Percentiles rank a stretch among this genome's conserved stretches.
Conservation (phyloP, 2,797 vertebrate species). For the Sylvilagus floridanus region DNA sequence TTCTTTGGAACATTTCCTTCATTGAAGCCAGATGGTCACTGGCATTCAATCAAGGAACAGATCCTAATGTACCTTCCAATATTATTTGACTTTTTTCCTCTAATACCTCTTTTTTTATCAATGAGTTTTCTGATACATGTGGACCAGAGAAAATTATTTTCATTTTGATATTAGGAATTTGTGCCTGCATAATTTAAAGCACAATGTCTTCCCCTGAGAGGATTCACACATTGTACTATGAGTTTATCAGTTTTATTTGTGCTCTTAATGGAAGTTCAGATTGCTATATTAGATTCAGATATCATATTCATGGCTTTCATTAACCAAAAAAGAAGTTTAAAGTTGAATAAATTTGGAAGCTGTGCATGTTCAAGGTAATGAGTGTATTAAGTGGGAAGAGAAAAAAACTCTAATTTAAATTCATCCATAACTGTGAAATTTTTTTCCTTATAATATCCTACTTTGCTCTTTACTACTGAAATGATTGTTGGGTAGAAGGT, state of each 20-base stretch:
- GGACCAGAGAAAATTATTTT: not conserved
- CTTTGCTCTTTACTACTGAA: not conserved
- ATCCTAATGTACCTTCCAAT: conserved; percentile 1
- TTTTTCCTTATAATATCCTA: not conserved
- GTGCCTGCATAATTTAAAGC: conserved; percentile 43
- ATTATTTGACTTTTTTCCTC: conserved; percentile 35
- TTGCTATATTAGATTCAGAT: conserved; percentile 58
- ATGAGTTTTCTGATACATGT: not conserved
- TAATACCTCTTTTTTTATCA: not conserved
- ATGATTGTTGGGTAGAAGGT: not conserved
- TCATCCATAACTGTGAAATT: not conserved
- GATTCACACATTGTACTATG: conserved; percentile 38
- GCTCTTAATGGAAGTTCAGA: conserved; percentile 44
- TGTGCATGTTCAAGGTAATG: not conserved
- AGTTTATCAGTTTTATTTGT: conserved; percentile 49
- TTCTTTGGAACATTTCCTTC: not conserved
- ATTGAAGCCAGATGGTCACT: not conserved
- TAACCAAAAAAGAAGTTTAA: conserved; percentile 29
- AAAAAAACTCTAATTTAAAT: conserved; percentile 41
- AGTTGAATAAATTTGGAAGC: conserved; percentile 40
- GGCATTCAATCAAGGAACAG: not conserved
- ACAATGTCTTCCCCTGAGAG: conserved; percentile 20
- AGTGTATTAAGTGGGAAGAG: conserved; percentile 41
- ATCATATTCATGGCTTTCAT: not conserved
- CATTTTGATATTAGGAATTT: conserved; percentile 63